A percentile compares a stretch with the other conserved stretches of the same genome.
Evolutionary conservation across 2,113 vertebrate species (phyloP).

Genomic region (Porphyrio hochstetteri): DNA sequence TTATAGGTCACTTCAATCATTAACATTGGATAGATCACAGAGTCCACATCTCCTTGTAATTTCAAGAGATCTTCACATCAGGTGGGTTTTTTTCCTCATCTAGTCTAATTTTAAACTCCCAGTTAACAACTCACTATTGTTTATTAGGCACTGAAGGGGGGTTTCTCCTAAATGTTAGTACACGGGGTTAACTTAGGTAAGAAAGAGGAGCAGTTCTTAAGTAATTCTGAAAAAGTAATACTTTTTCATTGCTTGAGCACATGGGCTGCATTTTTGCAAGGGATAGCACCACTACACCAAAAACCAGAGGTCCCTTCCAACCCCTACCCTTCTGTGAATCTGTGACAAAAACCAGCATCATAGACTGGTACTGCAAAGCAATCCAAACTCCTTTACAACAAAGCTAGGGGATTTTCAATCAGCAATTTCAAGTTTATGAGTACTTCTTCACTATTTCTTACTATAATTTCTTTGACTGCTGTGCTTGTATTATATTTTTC

Average conservation of each 20-base stretch:
- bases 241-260: neutral
- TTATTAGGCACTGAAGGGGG: neutral
- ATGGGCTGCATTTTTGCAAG: neutral
- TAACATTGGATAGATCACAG: neutral
- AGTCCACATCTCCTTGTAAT: neutral
- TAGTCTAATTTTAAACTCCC: neutral
- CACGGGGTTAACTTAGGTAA: neutral
- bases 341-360: rapidly evolving
- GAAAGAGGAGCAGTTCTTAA: neutral
- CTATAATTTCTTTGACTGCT: neutral
- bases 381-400: neutral
- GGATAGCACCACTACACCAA: neutral
- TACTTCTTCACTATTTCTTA: neutral
- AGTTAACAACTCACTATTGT: neutral
- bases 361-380: neutral
- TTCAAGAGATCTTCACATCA: neutral
- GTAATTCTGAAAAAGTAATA: neutral
- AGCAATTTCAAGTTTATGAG: neutral
- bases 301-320: neutral
- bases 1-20: conserved; percentile 2
- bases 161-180: neutral
- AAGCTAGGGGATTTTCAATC: neutral
- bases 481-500: neutral
- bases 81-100: neutral
- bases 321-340: too few species aligned